Base-by-base conservation (phyloP, 2,113 vertebrate species). In the Channa argus region DNA sequence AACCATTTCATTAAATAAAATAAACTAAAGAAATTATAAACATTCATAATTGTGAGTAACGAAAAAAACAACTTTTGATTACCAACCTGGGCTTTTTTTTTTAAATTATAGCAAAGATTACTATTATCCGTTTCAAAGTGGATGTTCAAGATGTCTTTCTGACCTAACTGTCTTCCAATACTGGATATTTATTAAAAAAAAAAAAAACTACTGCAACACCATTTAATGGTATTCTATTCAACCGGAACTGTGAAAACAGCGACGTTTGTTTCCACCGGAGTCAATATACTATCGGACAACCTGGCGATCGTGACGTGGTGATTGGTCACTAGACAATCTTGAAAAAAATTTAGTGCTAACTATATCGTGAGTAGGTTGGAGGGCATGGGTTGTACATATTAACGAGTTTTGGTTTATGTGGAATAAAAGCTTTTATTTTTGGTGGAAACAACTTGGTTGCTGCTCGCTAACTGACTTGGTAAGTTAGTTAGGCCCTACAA, bases 241-340 rank as follows among this genome's bases (percentile, higher is more conserved):
- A 41, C 12, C 9, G 46, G 86, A 91, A 84, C 80, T 1, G 6
- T 33, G 13, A 43, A 6, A 55, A 6, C 6, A 52, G 24, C 2
- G 0, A 2, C 5, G 43, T 66, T 44, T 81, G 80, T 86, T 88
- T 80, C 68, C 41, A 11, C 12, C 75, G 77, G 85, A 78, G 3
- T n/a, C 1, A 24, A 47, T 74, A 56, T 52, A 13, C 8, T 0
- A 54, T 15, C 6, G 87, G 52, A 85, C 83, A 24, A 43, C 33
- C 3, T 8, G 3, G 3, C 67, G 74, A 59, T 75, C 61, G 78
- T 93, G 89, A 92, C 92, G 90, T 93, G 88, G 88, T 89, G 74
- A 84, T 79, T 86, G 86, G 82, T 78, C 52, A 64, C 54, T 45
- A 36, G 74, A 24, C 68, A n/a, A 36, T 50, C 3, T 46, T 49